These are phyloP conservation scores for Myotis pilosus DNA, from an alignment of 2,797 vertebrate species.

Conservation along the genomic window DNA sequence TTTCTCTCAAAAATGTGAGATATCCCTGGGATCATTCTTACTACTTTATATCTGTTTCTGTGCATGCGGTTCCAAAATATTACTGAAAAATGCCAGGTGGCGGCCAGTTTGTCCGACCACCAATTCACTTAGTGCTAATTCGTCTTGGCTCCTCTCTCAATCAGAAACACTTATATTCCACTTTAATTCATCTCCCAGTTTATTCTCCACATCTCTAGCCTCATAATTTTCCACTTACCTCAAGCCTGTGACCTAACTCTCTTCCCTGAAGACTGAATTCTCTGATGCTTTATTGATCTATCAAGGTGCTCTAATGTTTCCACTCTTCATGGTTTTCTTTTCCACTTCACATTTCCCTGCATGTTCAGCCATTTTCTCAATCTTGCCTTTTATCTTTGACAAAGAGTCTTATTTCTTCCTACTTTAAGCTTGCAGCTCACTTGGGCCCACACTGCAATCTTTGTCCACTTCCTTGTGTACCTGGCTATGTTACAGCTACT, in stretches of 20 bases:
- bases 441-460: not conserved
- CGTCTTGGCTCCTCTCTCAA: not conserved
- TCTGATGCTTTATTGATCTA: not conserved
- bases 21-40: not conserved
- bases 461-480: not conserved
- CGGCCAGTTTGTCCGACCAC: not conserved
- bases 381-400: not conserved
- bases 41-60: not conserved
- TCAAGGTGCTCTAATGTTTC: not conserved
- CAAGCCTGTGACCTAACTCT: not conserved
- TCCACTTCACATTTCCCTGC: not conserved
- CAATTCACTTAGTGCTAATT: not conserved
- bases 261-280: not conserved
- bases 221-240: not conserved
- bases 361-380: not conserved
- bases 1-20: not conserved
- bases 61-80: not conserved
- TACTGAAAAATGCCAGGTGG: not conserved
- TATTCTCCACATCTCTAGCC: not conserved
- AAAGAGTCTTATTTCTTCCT: not conserved
- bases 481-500: not conserved
- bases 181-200: not conserved
- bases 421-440: not conserved
- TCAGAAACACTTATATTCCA: slow-evolving; percentile 1
- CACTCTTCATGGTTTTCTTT: not conserved